phyloP scores from a whole-genome alignment of 1,140 invertebrate species.

The Meteorus sp. region DNA sequence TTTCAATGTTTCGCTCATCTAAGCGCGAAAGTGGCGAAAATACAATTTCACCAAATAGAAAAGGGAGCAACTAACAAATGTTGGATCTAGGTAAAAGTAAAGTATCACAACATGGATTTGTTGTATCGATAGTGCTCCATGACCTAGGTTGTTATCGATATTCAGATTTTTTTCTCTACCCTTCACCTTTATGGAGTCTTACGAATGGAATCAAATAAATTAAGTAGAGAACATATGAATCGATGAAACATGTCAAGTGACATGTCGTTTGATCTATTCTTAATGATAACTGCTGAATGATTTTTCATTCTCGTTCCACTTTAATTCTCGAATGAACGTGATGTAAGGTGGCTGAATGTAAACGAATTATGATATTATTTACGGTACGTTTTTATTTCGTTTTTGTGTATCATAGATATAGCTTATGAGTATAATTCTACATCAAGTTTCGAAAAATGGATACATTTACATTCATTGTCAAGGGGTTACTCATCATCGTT shows the following conservation, averaged over 20 bases:
- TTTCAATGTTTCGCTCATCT: conserved; percentile 52
- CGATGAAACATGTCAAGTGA: no score
- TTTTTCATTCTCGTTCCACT: no score
- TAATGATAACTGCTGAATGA: no score
- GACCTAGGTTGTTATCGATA: no score
- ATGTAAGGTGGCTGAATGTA: conserved; percentile 23
- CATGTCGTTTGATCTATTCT: no score
- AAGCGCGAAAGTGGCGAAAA: conserved; percentile 55
- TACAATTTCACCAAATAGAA: conserved; percentile 28
- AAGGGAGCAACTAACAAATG: background rate
- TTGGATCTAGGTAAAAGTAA: background rate
- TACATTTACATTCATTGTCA: conserved; percentile 63
- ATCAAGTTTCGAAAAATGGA: conserved; percentile 61
- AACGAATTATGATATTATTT: conserved; percentile 43
- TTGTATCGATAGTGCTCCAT: no score
- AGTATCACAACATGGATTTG: no score
- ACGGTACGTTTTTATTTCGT: conserved; percentile 60
- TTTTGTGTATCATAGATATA: conserved; percentile 61
- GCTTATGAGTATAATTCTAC: conserved; percentile 62
- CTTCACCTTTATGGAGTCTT: no score
- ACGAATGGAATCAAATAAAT: no score
- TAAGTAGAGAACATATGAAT: no score
- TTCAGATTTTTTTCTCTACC: no score
- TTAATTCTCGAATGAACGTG: conserved; percentile 8
- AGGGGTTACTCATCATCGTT: conserved; percentile 54